A percentile compares a stretch with the other conserved stretches of the same genome.
Evolutionary conservation across 2,113 vertebrate species (phyloP).

Genomic region (Dolichallabes microphthalmus): DNA sequence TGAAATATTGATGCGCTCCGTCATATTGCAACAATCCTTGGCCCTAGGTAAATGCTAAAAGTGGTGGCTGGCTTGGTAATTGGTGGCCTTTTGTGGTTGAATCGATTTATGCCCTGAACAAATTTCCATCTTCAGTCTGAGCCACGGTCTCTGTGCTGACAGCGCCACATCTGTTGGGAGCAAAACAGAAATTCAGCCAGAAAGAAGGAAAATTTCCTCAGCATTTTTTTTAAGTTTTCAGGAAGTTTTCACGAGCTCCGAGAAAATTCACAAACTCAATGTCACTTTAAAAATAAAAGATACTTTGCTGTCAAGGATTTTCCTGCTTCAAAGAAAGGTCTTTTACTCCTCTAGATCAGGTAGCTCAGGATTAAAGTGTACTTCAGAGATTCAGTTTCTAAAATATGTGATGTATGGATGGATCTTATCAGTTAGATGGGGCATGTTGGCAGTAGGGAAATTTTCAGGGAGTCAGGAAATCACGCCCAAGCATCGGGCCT

Average conservation of each 20-base stretch:
- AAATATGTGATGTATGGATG: neutral
- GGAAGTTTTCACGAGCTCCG: conserved; percentile 2
- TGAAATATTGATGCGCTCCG: neutral
- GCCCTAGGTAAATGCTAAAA: neutral
- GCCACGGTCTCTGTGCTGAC: conserved; percentile 9
- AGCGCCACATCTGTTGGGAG: conserved; percentile 9
- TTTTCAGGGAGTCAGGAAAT: neutral
- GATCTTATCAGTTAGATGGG: neutral
- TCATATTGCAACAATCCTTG: neutral
- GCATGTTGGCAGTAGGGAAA: neutral
- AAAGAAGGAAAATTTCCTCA: conserved; percentile 22
- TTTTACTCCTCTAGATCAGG: neutral
- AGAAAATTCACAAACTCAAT: conserved; percentile 22
- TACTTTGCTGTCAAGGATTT: conserved; percentile 26
- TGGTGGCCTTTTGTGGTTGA: neutral
- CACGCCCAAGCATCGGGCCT: neutral
- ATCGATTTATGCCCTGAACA: neutral
- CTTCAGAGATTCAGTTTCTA: neutral
- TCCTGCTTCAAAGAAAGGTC: neutral
- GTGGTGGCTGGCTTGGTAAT: neutral
- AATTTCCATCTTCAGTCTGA: conserved; percentile 8
- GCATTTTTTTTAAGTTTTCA: conserved; percentile 38
- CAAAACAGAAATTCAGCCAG: conserved; percentile 14
- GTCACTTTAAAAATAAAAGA: conserved; percentile 3
- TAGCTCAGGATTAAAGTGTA: neutral